phyloP scores from a whole-genome alignment of 2,797 vertebrate genomes.

The Ceyx erithaca region DNA sequence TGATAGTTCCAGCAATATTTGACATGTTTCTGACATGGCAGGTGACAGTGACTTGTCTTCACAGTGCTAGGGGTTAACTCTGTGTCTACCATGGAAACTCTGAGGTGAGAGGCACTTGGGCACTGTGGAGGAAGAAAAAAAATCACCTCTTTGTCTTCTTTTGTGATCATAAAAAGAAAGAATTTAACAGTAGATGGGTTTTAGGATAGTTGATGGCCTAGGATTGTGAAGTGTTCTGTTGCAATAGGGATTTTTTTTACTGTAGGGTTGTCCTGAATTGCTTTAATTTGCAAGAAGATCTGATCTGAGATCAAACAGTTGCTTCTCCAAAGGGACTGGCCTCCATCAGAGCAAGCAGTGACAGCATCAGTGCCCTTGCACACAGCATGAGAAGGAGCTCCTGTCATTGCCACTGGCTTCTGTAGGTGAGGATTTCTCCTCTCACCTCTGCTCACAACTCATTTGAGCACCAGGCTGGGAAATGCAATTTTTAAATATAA shows the following conservation, averaged over 20 bases:
- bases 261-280: background rate
- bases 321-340: background rate
- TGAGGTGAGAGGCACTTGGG: background rate
- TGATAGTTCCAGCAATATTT: background rate
- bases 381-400: background rate
- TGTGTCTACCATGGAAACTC: background rate
- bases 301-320: background rate
- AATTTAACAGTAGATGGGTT: background rate
- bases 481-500: background rate
- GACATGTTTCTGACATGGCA: accelerated
- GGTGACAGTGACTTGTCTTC: background rate
- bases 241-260: background rate
- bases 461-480: background rate
- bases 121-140: background rate
- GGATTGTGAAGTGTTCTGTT: background rate
- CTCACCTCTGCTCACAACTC: background rate
- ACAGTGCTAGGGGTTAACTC: background rate
- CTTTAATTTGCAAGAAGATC: background rate
- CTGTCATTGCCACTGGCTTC: background rate
- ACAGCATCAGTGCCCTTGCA: background rate
- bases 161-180: background rate
- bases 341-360: background rate
- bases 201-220: background rate
- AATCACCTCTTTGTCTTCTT: background rate
- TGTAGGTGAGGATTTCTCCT: background rate